phyloP scores from a whole-genome alignment of 2,113 vertebrate species.

The Callipepla squamata region DNA sequence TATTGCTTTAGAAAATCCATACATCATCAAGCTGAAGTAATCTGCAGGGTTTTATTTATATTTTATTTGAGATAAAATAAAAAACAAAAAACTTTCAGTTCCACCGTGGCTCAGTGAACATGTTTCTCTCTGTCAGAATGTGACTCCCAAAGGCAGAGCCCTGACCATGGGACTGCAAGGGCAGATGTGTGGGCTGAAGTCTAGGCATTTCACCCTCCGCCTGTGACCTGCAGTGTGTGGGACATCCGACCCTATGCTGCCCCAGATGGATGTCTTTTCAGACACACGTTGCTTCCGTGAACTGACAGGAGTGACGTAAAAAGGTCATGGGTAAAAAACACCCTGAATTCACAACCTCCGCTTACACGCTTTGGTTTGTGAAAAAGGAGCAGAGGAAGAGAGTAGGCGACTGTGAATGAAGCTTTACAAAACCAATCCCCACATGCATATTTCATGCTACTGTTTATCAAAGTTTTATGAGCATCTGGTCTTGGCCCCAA shows the following conservation, averaged over 20 bases:
- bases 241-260: not conserved
- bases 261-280: not conserved
- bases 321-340: not conserved
- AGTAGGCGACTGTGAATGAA: constrained; percentile 26
- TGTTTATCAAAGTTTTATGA: constrained; percentile 51
- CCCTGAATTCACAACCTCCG: not conserved
- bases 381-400: constrained; percentile 46
- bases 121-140: not conserved
- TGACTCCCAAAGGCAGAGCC: not conserved
- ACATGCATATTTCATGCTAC: constrained; percentile 34
- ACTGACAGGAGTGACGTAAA: not conserved
- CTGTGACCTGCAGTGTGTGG: not conserved
- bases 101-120: not conserved
- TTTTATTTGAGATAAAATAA: not conserved
- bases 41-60: not conserved
- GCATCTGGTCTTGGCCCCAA: constrained; percentile 64
- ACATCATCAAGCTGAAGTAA: constrained; percentile 1
- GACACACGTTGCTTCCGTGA: not conserved
- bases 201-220: not conserved
- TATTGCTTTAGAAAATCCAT: constrained; percentile 56
- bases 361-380: constrained; percentile 31
- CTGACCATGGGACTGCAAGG: not conserved
- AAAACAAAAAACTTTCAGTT: not conserved
- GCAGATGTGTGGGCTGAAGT: not conserved
- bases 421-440: constrained; percentile 40